Percentiles rank a stretch among this genome's conserved stretches.
These are phyloP conservation scores for Zoanthus gigantus DNA, from an alignment of 92 coral and sea anemone species.

Conservation along the genomic window DNA sequence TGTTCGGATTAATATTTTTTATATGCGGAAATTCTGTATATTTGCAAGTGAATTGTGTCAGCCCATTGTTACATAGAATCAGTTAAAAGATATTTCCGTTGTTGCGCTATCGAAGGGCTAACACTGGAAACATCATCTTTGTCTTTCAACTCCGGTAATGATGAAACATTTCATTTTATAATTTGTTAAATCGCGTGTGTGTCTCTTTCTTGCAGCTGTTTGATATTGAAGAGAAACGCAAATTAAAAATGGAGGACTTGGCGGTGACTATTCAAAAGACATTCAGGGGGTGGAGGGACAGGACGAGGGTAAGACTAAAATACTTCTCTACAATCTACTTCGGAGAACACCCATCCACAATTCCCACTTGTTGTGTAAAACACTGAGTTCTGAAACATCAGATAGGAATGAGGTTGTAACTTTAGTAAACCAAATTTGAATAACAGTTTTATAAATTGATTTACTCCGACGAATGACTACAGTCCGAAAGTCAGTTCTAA, in stretches of 20 bases:
- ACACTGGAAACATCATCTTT: too few species aligned
- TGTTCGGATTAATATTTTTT: neutral
- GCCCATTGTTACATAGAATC: neutral
- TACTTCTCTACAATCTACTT: too few species aligned
- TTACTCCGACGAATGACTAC: neutral
- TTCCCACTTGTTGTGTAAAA: neutral
- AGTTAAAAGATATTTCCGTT: conserved; percentile 8
- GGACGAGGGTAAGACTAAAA: conserved; percentile 70
- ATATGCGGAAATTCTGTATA: neutral
- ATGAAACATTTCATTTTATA: too few species aligned
- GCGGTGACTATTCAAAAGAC: conserved; percentile 94
- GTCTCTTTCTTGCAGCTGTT: conserved; percentile 71
- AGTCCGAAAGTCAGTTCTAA: neutral
- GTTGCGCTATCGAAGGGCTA: too few species aligned
- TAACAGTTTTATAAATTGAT: neutral
- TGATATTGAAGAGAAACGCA: conserved; percentile 92
- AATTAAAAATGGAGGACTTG: conserved; percentile 82
- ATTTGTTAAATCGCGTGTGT: too few species aligned
- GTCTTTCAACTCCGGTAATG: too few species aligned
- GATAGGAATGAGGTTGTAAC: neutral
- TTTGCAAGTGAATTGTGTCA: neutral
- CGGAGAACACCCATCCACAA: neutral
- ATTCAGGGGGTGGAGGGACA: conserved; percentile 86
- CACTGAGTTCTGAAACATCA: neutral
- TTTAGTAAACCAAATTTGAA: neutral